phyloP scores from a whole-genome alignment of 1,140 invertebrate species.

The Tribolium castaneum region DNA sequence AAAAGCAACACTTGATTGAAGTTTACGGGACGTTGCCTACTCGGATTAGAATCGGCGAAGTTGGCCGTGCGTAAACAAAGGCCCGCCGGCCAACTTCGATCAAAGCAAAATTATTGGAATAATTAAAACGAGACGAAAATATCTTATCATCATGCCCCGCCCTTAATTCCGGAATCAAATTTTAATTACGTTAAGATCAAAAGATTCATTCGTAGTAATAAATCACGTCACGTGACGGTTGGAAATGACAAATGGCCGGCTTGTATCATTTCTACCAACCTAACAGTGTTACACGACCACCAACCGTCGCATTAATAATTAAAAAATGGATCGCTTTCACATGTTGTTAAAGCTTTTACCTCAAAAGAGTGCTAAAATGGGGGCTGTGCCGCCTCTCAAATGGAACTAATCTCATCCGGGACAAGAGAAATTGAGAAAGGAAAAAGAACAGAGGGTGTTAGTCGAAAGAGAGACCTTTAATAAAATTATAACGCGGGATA shows the following conservation, averaged over 20 bases:
- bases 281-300: not conserved
- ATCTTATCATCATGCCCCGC: not conserved
- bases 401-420: slow-evolving; percentile 12
- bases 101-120: not conserved
- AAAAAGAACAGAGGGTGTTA: not conserved
- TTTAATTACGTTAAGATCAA: not conserved
- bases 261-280: not conserved
- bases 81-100: not conserved
- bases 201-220: not conserved
- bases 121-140: not conserved
- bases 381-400: slow-evolving; percentile 1
- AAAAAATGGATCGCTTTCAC: not conserved
- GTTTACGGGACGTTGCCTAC: not conserved
- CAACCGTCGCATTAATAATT: not conserved
- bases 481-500: not conserved
- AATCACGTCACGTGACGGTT: not conserved
- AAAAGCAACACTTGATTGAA: not conserved
- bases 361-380: not conserved
- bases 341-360: not conserved
- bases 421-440: slow-evolving; percentile 5
- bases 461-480: not conserved
- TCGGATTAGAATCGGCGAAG: not conserved
- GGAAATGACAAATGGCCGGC: not conserved
- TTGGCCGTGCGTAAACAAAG: not conserved
- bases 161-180: not conserved